phyloP scores from a whole-genome alignment of 2,797 vertebrate species.

The Acridotheres tristis region DNA sequence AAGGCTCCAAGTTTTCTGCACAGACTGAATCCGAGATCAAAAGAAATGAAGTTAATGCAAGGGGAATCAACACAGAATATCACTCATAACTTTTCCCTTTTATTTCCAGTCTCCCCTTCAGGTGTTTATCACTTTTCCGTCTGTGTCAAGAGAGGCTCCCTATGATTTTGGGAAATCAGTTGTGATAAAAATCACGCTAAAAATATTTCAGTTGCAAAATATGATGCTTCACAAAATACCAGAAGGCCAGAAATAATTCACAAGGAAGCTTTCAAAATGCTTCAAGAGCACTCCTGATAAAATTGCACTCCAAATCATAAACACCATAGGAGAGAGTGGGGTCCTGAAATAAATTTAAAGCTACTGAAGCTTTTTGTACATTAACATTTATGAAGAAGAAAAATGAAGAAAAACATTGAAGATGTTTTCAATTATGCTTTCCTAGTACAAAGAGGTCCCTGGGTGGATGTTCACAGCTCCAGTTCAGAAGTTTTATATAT shows the following conservation, averaged over 20 bases:
- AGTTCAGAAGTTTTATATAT: not conserved
- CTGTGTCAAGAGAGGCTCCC: conserved; percentile 15
- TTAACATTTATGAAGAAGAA: not conserved
- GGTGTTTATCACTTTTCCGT: conserved; percentile 10
- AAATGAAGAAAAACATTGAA: not conserved
- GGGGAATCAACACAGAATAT: not conserved
- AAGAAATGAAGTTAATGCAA: not conserved
- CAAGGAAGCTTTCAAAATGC: conserved; percentile 14
- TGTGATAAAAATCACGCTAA: conserved; percentile 24
- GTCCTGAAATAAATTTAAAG: conserved; percentile 15
- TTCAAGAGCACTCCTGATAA: not conserved
- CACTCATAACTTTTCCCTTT: not conserved
- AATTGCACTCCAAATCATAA: conserved; percentile 26
- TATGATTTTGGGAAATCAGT: conserved; percentile 23
- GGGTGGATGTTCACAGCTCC: not conserved
- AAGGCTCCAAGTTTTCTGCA: not conserved
- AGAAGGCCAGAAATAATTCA: conserved; percentile 53
- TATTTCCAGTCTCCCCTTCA: not conserved
- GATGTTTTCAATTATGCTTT: not conserved
- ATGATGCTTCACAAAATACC: conserved; percentile 31
- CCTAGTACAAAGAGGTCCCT: not conserved
- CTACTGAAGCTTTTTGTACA: not conserved
- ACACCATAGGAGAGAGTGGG: not conserved
- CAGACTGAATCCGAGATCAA: not conserved
- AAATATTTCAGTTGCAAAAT: conserved; percentile 60